phyloP scores from a whole-genome alignment of 2,797 vertebrate species.

The Sebastes wilsoni region DNA sequence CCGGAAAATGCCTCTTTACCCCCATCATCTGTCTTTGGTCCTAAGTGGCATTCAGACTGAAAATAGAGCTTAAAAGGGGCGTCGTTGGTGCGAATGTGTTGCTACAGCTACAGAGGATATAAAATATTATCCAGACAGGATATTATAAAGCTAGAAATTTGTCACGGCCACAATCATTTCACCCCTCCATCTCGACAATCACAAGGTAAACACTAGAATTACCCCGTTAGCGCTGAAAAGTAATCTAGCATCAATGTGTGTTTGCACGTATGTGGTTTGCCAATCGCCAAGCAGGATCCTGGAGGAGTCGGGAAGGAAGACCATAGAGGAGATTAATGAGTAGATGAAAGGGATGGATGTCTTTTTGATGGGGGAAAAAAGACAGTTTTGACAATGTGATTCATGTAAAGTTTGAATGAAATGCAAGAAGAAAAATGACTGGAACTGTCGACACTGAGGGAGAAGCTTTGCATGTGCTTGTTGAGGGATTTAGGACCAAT shows the following conservation, averaged over 20 bases:
- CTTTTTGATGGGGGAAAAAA: not conserved
- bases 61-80: not conserved
- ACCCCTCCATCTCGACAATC: not conserved
- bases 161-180: not conserved
- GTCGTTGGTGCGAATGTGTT: not conserved
- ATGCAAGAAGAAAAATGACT: not conserved
- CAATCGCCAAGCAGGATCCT: not conserved
- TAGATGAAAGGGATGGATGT: not conserved
- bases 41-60: not conserved
- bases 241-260: not conserved
- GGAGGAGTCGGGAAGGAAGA: not conserved
- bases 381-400: conserved; percentile 4
- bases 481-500: not conserved
- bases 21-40: not conserved
- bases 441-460: not conserved
- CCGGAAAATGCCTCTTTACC: not conserved
- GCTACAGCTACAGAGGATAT: not conserved
- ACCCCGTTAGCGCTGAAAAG: not conserved
- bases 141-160: not conserved
- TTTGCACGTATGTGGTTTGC: not conserved
- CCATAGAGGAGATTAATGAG: not conserved
- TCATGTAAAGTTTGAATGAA: not conserved
- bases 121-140: not conserved
- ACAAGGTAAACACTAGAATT: conserved; percentile 2
- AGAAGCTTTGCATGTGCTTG: not conserved